Conservation (phyloP, 2,113 vertebrate species). For the Corythaixoides concolor region DNA sequence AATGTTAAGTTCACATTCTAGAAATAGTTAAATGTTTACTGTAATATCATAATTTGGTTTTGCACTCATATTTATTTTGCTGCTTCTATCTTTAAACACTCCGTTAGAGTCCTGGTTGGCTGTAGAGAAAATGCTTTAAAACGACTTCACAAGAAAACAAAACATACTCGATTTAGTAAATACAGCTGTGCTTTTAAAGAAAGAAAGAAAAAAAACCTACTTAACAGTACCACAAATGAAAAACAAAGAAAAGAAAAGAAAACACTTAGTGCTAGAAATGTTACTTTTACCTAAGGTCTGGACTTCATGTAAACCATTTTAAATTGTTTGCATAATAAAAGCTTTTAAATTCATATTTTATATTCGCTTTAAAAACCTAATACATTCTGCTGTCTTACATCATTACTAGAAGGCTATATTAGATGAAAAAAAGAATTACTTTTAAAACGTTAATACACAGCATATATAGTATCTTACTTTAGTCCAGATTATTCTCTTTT, state of each 20-base stretch:
- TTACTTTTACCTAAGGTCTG: slow-evolving; percentile 47
- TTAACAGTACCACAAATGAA: background rate
- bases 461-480: slow-evolving; percentile 44
- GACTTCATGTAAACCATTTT: slow-evolving; percentile 10
- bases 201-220: background rate
- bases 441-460: slow-evolving; percentile 41
- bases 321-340: slow-evolving; percentile 17
- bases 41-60: slow-evolving; percentile 65
- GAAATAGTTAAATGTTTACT: slow-evolving; percentile 75
- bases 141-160: slow-evolving; percentile 47
- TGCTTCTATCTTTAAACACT: slow-evolving; percentile 59
- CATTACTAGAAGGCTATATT: slow-evolving; percentile 10
- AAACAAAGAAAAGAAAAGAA: slow-evolving; percentile 11
- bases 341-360: slow-evolving; percentile 40
- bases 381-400: slow-evolving; percentile 11
- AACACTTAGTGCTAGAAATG: background rate
- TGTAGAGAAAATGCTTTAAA: slow-evolving; percentile 57
- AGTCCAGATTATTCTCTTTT: slow-evolving; percentile 46
- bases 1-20: slow-evolving; percentile 73
- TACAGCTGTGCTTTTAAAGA: slow-evolving; percentile 58
- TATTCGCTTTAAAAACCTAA: slow-evolving; percentile 41
- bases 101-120: slow-evolving; percentile 2
- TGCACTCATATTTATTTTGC: slow-evolving; percentile 64
- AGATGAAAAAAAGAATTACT: slow-evolving; percentile 34
- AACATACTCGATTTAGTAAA: slow-evolving; percentile 59